Evolutionary conservation across 2,113 vertebrate genomes (phyloP).

Genomic region (Amphiprion percula): DNA sequence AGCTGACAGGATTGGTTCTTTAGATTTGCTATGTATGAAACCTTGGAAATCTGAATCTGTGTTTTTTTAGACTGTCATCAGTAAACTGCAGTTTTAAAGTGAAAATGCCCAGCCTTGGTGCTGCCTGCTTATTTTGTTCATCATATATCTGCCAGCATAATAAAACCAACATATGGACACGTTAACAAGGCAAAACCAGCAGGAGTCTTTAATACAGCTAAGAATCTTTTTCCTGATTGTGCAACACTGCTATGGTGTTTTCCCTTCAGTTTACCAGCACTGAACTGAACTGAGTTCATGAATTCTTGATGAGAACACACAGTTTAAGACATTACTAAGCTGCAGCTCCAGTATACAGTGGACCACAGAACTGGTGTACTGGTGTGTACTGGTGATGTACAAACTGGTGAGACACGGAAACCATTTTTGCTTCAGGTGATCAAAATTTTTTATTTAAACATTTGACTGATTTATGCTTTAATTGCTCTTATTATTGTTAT

Average conservation of each 20-base stretch:
- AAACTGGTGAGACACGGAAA: conserved; percentile 2
- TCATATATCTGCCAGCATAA: too few relatives aligned
- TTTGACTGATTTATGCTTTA: neutral
- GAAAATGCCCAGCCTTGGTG: too few relatives aligned
- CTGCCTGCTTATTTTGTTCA: too few relatives aligned
- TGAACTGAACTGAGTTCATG: conserved; percentile 50
- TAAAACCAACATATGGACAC: too few relatives aligned
- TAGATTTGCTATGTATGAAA: too few relatives aligned
- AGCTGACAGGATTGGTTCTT: too few relatives aligned
- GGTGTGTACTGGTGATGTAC: neutral
- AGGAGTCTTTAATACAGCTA: neutral
- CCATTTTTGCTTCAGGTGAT: neutral
- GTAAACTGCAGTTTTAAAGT: too few relatives aligned
- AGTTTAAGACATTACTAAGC: conserved; percentile 41
- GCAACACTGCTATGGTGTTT: conserved; percentile 29
- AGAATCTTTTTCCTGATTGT: conserved; percentile 33
- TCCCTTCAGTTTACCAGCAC: conserved; percentile 27
- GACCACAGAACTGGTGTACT: conserved; percentile 9
- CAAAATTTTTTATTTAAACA: neutral
- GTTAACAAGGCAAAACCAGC: too few relatives aligned
- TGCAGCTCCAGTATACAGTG: conserved; percentile 1
- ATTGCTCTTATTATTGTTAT: neutral
- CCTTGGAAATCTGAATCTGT: too few relatives aligned
- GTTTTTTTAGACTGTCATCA: too few relatives aligned
- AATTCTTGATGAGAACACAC: conserved; percentile 53